These are phyloP conservation scores for Nemotelus pantherinus DNA, from an alignment of 2,888 invertebrate genomes.

Conservation along the genomic window DNA sequence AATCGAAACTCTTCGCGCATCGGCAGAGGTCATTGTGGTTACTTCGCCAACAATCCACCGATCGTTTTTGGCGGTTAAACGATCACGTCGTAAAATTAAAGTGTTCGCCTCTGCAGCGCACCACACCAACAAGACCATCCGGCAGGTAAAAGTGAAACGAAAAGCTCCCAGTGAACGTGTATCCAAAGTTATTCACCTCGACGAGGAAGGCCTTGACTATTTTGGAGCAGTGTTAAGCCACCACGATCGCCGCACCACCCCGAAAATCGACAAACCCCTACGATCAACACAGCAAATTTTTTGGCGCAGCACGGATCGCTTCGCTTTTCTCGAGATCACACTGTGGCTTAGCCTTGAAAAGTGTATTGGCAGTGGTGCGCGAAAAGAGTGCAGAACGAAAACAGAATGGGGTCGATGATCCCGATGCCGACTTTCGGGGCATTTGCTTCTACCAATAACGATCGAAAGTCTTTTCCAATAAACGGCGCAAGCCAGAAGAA, in stretches of 20 bases:
- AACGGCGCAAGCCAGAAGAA: slow-evolving; percentile 4
- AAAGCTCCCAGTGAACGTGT: slow-evolving; percentile 38
- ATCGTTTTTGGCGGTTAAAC: slow-evolving; percentile 24
- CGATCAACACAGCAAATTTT: background rate
- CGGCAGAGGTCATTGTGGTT: slow-evolving; percentile 39
- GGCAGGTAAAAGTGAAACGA: slow-evolving; percentile 49
- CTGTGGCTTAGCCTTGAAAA: slow-evolving; percentile 32
- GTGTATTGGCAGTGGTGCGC: slow-evolving; percentile 38
- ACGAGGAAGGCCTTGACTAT: slow-evolving; percentile 38
- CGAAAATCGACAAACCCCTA: background rate
- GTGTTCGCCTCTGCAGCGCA: background rate
- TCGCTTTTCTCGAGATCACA: slow-evolving; percentile 23
- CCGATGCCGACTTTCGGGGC: slow-evolving; percentile 31
- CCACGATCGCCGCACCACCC: slow-evolving; percentile 18
- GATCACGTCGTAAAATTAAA: background rate
- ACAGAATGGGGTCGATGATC: slow-evolving; percentile 40
- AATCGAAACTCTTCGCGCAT: no score
- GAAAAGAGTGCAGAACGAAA: slow-evolving; percentile 36
- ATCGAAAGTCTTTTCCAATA: slow-evolving; percentile 40
- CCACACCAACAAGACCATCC: background rate
- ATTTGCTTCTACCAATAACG: slow-evolving; percentile 33
- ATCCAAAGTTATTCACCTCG: slow-evolving; percentile 47
- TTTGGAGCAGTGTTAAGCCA: slow-evolving; percentile 20
- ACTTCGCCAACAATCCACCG: no score
- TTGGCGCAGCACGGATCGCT: slow-evolving; percentile 21